Base-by-base conservation (phyloP, 1,140 invertebrate species). In the Thaumetopoea pityocampa region DNA sequence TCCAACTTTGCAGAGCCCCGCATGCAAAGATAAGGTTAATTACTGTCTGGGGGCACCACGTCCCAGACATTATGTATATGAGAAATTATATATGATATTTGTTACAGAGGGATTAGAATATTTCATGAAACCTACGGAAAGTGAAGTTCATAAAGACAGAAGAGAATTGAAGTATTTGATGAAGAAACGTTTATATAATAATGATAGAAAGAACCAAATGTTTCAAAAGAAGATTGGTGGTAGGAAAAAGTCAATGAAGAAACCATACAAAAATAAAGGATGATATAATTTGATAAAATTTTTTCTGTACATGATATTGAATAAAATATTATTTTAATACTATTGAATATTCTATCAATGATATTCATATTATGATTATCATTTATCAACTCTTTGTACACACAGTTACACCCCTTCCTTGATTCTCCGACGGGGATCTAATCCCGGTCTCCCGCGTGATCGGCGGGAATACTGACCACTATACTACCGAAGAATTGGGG, bases 181-280 rank as follows among this genome's bases (percentile, higher is more conserved):
- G 43, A 88, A 87, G 53, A 84, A 86, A 33, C 87, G 90, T 64
- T 83, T 91, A 28, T 86, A 86, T 42, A 90, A 88, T 48, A 89
- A 88, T 51, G 67, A 85, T 22, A 84, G 84, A 28, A 90, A 88
- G 52, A 86, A 73, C 48, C 70, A 80, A 45, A 81, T 83, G 77
- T 83, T 83, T 57, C 65, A 78, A 47, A 83, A 83, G 57, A 86
- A 85, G 64, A 83, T 83, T 65, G 79, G 79, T 41, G 79, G 79
- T 6, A 62, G 65, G 49, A 76, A 67, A 35, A 81, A 79, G 36
- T 59, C 56, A 17, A 59, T 71, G 55, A 83, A 79, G 51, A 79
- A 76, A 17, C 68, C 34, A 42, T 74, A 56, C 44, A 72, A 51
- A 28, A 78, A 64, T 42, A 74, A 61, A 66, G 62, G 43, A 40